Evolutionary conservation across 2,888 invertebrate species (phyloP), one percentile per base, ranked within the genome.

Genomic region (Pogonocherus hispidulus): DNA sequence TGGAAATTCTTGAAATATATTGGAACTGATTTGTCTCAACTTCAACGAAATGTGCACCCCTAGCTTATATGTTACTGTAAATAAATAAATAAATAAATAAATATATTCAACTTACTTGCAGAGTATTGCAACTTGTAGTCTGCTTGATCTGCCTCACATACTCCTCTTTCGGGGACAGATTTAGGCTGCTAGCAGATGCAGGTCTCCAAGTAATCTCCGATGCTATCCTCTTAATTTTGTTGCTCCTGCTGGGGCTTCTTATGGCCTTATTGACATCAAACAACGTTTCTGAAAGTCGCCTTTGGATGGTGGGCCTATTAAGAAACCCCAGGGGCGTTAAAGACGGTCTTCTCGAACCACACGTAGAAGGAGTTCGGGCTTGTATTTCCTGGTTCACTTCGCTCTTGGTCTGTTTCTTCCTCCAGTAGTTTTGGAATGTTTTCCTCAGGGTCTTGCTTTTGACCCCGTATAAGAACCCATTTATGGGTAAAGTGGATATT

Each of bases 381-480:
- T 94, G 93, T 71, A 94, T 94, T 83, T 94, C 94, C 81, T 93
- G 91, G 71, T 93, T 92, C 51, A 94, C 90, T 82, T 94, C 93
- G 80, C 91, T 92, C 83, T 93, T 93, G 2, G 92, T 92, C 85
- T 92, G 88, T 81, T 93, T 90, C 85, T 94, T 93, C 54, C 94
- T 87, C 88, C 92, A 91, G 82, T 93, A 93, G 82, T 94, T 93
- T 76, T 92, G 89, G 76, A 94, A 90, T 59, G 93, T 91, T 80
- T 92, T 91, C 67, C 91, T 87, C 37, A 94, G 85, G 0, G 90
- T 88, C 83, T 91, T 91, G 83, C 92, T 93, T 81, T 92, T 90
- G 57, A 94, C 87, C 44, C 94, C 94, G 80, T 94, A 94, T 46
- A 94, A 86, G 57, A 94, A 89, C n/a, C 92, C 91, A 81, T 94